phyloP scores from a whole-genome alignment of 1,140 invertebrate species.

The Neelides sp. region DNA sequence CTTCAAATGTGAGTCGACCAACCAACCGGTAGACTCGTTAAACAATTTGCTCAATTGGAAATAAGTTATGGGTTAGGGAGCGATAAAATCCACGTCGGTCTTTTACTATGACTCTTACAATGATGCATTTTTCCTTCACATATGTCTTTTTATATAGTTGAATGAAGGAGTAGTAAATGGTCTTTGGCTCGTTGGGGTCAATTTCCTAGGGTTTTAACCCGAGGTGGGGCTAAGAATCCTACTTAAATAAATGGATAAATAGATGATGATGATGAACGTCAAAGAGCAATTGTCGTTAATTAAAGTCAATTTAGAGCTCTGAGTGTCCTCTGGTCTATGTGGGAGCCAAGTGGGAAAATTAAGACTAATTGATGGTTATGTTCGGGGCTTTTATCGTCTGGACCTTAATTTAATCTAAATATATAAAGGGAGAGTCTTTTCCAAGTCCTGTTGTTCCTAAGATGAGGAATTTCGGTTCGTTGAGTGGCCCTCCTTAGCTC shows the following conservation, averaged over 20 bases:
- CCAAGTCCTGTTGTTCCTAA: no score
- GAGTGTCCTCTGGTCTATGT: slow-evolving; percentile 18
- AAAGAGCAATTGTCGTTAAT: slow-evolving; percentile 31
- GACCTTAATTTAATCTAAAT: slow-evolving; percentile 31
- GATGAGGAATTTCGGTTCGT: neutral
- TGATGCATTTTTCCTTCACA: no score
- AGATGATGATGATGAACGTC: slow-evolving; percentile 25
- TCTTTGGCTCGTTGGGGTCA: no score
- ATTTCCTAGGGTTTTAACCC: no score
- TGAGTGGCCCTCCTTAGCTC: slow-evolving; percentile 2
- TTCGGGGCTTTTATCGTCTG: slow-evolving; percentile 29
- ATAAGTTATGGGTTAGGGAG: no score
- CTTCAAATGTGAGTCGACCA: no score
- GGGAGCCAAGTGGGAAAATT: slow-evolving; percentile 29
- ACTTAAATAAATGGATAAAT: neutral
- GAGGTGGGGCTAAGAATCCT: neutral
- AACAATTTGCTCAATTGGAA: no score
- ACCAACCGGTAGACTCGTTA: no score
- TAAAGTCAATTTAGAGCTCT: slow-evolving; percentile 29
- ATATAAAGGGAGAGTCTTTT: slow-evolving; percentile 19
- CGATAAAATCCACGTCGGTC: no score
- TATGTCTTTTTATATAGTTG: no score
- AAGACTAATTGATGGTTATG: slow-evolving; percentile 32
- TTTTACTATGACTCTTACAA: no score
- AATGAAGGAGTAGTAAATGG: no score